Percentiles rank a stretch among this genome's conserved stretches.
Conservation (phyloP, 2,888 invertebrate species). For the Drosophila neotestacea region DNA sequence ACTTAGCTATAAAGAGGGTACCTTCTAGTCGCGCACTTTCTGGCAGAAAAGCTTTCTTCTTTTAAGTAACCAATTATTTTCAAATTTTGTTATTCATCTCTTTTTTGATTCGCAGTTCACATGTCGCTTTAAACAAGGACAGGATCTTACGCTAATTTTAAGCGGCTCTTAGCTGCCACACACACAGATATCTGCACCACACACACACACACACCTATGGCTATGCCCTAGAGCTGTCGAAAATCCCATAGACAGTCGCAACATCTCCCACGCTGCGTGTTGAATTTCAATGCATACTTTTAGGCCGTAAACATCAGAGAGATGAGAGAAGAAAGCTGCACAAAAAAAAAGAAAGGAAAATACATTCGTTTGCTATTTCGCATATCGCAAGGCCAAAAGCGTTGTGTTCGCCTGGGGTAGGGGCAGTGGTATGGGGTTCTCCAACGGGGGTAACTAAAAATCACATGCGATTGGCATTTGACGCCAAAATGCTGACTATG, state of each 20-base stretch:
- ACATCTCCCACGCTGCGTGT: constrained; percentile 69
- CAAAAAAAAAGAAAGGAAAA: constrained; percentile 44
- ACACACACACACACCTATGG: constrained; percentile 1
- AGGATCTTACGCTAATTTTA: constrained; percentile 74
- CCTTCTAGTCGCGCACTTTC: neutral
- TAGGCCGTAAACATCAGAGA: constrained; percentile 66
- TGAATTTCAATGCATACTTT: constrained; percentile 80
- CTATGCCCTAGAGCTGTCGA: constrained; percentile 18
- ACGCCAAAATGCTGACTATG: constrained; percentile 77
- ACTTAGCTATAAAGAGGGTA: neutral
- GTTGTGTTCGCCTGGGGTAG: constrained; percentile 6
- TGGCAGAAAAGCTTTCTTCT: no score
- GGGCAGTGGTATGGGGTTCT: neutral
- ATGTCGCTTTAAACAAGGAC: constrained; percentile 64
- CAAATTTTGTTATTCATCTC: constrained; percentile 45
- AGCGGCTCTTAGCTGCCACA: constrained; percentile 51
- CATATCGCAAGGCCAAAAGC: constrained; percentile 53
- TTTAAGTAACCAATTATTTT: constrained; percentile 37
- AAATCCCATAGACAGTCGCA: constrained; percentile 35
- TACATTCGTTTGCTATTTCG: constrained; percentile 80
- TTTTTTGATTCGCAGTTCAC: constrained; percentile 26
- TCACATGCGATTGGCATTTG: constrained; percentile 81
- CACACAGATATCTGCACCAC: constrained; percentile 1
- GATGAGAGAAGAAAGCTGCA: constrained; percentile 1
- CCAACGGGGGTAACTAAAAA: constrained; percentile 53